Conservation (phyloP, 1,140 invertebrate genomes). For the Xylocopa sonorina region DNA sequence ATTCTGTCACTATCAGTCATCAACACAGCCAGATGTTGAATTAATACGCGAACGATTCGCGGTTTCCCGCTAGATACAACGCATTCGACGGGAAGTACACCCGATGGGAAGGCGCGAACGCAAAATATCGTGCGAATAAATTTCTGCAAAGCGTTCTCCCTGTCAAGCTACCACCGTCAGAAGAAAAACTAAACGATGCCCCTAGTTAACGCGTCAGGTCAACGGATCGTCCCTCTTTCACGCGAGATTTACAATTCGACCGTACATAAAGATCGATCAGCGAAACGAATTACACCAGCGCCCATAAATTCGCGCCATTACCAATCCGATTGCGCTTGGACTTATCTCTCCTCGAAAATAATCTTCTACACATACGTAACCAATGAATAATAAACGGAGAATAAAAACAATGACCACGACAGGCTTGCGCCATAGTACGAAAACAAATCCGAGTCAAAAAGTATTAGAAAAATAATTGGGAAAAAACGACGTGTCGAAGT, state of each 20-base stretch:
- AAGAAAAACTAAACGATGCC: conserved; percentile 45
- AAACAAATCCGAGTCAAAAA: too few species aligned
- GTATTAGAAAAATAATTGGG: background rate
- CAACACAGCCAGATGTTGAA: background rate
- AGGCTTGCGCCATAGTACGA: too few species aligned
- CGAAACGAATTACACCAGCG: background rate
- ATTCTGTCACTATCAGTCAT: background rate
- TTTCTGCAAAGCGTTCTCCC: conserved; percentile 53
- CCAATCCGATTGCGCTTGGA: background rate
- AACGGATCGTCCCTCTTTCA: conserved; percentile 22
- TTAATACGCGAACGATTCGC: background rate
- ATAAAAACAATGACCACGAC: too few species aligned
- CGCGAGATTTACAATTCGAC: background rate
- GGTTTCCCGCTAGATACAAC: background rate
- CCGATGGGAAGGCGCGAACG: background rate
- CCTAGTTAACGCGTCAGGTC: conserved; percentile 35
- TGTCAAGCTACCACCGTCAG: conserved; percentile 39
- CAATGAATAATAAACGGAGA: background rate
- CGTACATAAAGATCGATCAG: conserved; percentile 36
- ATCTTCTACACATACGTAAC: background rate
- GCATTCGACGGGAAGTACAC: conserved; percentile 12
- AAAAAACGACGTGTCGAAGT: background rate
- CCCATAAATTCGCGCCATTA: conserved; percentile 1
- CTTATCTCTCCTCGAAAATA: background rate
- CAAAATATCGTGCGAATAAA: conserved; percentile 49